These are phyloP conservation scores for Cladorhizidae sp. DNA, from an alignment of 37 sponge, comb jelly and placozoan genomes.

Conservation along the genomic window DNA sequence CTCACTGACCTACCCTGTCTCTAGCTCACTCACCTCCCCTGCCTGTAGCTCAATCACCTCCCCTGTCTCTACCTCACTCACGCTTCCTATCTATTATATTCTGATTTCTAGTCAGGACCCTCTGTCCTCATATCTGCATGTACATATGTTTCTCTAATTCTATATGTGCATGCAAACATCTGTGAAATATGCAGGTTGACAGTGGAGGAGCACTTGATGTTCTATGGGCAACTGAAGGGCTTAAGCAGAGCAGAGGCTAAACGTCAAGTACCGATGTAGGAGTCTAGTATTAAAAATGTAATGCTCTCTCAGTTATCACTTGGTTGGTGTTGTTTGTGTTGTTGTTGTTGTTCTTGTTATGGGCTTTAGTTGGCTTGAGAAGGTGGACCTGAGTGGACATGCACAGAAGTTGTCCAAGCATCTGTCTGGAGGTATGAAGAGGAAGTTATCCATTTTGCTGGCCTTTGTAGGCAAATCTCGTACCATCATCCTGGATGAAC, in stretches of 20 bases:
- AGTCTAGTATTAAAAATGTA: too few relatives aligned
- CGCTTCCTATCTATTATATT: too few relatives aligned
- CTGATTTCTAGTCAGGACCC: too few relatives aligned
- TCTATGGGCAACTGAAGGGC: slow-evolving; percentile 84
- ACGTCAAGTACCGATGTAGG: slow-evolving; percentile 24
- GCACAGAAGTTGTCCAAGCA: slow-evolving; percentile 32
- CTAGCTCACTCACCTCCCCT: too few relatives aligned
- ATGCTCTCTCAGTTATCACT: too few relatives aligned
- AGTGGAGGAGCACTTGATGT: slow-evolving; percentile 91
- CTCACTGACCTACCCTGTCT: too few relatives aligned
- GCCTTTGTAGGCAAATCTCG: slow-evolving; percentile 83
- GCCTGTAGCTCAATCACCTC: too few relatives aligned
- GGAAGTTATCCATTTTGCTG: slow-evolving; percentile 89
- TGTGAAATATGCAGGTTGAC: slow-evolving; percentile 64
- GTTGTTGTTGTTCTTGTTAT: background rate
- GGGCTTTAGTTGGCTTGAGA: slow-evolving; percentile 59
- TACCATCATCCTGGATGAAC: slow-evolving; percentile 94
- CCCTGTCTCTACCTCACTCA: too few relatives aligned
- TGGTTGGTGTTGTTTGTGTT: too few relatives aligned
- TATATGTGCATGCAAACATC: too few relatives aligned
- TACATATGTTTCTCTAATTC: too few relatives aligned
- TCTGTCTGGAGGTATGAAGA: slow-evolving; percentile 90
- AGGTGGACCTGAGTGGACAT: slow-evolving; percentile 53
- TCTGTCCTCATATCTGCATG: too few relatives aligned
- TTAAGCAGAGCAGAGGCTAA: slow-evolving; percentile 50